Evolutionary conservation across 2,113 vertebrate species (phyloP), one percentile per base, ranked within the genome.

Genomic region (Collichthys lucidus): DNA sequence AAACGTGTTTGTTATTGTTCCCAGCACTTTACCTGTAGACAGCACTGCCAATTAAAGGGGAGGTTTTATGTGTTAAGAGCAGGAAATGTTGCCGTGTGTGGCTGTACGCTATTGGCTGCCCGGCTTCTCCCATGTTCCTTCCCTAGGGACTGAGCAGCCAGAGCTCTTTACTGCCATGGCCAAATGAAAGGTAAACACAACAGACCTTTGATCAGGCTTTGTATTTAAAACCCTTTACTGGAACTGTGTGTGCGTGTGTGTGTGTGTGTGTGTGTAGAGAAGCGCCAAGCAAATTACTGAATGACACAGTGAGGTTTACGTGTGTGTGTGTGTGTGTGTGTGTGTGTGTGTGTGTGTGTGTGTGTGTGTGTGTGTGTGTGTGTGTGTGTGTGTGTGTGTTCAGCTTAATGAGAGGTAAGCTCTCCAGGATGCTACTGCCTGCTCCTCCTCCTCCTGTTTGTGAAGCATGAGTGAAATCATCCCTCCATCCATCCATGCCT

Each of bases 1-100:
- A 91, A 93, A 92, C 66, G 82, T 93, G 93, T 94, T 94, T 93
- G 93, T 94, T 94, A 93, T 94, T 94, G 91, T 94, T 94, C 87
- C 85, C 87, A 82, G 90, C 87, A 82, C 87, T 93, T 87, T 50
- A 91, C 89, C 89, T 89, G 80, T 71, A 92, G 92, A 92, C 91
- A 90, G 83, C 91, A 88, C 88, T 83, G 83, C 84, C 88, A 92
- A 93, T 94, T 94, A 93, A 93, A 92, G 91, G 87, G 92, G 91
- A 89, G 89, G 82, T 92, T 94, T 91, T 92, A 89, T 89, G 85
- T 90, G 88, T 90, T 86, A 91, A 89, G 85, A 93, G 89, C 89
- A 94, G 93, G 93, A 94, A 93, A 90, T 89, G 79, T 90, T 91
- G 83, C 67, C 52, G 35, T 88, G 86, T 93, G 91, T 93, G 90